Evolutionary conservation across 2,113 vertebrate genomes (phyloP).

Genomic region (Channa maculata): DNA sequence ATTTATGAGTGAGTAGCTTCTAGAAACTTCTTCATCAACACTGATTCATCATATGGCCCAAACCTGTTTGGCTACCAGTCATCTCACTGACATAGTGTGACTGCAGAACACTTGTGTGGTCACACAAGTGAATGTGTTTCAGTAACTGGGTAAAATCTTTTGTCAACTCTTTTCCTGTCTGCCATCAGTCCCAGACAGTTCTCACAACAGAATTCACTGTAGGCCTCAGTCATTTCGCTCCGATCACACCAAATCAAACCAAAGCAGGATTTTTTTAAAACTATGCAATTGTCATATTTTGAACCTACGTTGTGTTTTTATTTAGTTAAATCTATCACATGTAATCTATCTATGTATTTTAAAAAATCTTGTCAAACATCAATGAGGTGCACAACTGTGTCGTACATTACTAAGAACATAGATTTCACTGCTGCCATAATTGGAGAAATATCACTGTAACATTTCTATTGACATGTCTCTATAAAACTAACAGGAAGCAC

Average conservation of each 20-base stretch:
- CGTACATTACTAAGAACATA: not conserved
- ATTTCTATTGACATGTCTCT: not conserved
- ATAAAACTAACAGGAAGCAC: not conserved
- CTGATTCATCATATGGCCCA: slow-evolving; percentile 33
- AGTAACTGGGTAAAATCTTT: slow-evolving; percentile 42
- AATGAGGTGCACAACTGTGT: too few relatives aligned
- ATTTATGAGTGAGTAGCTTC: slow-evolving; percentile 42
- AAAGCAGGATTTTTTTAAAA: not conserved
- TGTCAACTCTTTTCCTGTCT: slow-evolving; percentile 24
- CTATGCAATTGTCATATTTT: not conserved
- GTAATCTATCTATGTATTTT: too few relatives aligned
- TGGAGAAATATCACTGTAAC: not conserved
- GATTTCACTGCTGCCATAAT: not conserved
- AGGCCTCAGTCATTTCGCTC: slow-evolving; percentile 27
- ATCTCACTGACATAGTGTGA: not conserved
- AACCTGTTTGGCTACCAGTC: slow-evolving; percentile 22
- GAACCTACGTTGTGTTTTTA: not conserved
- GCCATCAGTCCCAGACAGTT: not conserved
- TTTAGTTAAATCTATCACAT: not conserved
- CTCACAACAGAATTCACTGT: slow-evolving; percentile 1
- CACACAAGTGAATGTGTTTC: slow-evolving; percentile 38
- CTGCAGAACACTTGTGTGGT: slow-evolving; percentile 23
- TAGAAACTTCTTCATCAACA: slow-evolving; percentile 46
- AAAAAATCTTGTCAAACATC: too few relatives aligned
- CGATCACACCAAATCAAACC: not conserved